Conservation (phyloP, 2,113 vertebrate species). For the Castor canadensis region DNA sequence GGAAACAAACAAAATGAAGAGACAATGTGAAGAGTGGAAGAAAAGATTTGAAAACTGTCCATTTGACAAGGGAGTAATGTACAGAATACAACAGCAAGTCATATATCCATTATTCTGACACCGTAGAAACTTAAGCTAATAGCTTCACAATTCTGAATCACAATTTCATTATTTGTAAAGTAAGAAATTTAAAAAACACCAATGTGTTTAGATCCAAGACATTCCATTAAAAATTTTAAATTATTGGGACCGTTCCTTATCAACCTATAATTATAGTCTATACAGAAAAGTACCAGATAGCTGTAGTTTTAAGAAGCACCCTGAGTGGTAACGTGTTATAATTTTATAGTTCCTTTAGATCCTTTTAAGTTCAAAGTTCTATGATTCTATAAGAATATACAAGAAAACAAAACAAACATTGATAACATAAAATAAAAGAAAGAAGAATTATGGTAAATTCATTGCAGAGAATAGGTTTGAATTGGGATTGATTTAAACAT, state of each 20-base stretch:
- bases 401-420: not conserved
- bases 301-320: not conserved
- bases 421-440: constrained; percentile 34
- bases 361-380: not conserved
- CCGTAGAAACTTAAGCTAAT: not conserved
- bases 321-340: not conserved
- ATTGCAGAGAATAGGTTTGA: constrained; percentile 11
- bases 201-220: not conserved
- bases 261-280: not conserved
- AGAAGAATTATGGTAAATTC: not conserved
- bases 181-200: not conserved
- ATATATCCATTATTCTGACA: not conserved
- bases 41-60: not conserved
- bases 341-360: not conserved
- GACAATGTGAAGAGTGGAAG: too few species aligned
- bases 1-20: not conserved
- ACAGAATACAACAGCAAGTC: not conserved
- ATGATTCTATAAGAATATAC: not conserved
- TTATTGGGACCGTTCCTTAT: not conserved
- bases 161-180: not conserved
- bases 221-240: not conserved
- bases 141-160: not conserved
- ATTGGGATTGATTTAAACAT: constrained; percentile 20
- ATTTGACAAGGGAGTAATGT: not conserved
- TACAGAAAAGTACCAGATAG: not conserved